These are phyloP conservation scores for Triplophysa bombifrons DNA, from an alignment of 2,797 vertebrate genomes.

Conservation along the genomic window DNA sequence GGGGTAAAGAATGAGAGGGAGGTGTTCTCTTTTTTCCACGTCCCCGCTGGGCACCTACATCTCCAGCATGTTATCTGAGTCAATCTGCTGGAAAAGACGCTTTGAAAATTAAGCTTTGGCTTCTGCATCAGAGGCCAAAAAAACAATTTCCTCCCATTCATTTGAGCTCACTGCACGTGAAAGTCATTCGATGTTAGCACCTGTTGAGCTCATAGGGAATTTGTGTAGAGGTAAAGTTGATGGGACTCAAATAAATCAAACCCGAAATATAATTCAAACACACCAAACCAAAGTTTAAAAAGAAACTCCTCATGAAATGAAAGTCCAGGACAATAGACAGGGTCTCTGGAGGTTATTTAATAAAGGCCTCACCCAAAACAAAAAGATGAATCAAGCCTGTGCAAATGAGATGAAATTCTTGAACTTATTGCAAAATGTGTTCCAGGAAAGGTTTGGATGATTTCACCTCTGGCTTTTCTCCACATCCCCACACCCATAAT, in stretches of 20 bases:
- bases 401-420: conserved; percentile 25
- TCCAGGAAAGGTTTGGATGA: conserved; percentile 44
- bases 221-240: background rate
- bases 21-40: conserved; percentile 24
- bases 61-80: conserved; percentile 43
- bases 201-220: conserved; percentile 20
- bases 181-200: conserved; percentile 26
- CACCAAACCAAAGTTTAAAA: background rate
- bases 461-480: conserved; percentile 29
- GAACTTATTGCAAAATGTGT: conserved; percentile 41
- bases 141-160: conserved; percentile 50
- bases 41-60: conserved; percentile 46
- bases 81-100: conserved; percentile 54
- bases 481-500: conserved; percentile 30
- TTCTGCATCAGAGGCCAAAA: conserved; percentile 37
- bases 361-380: conserved; percentile 29
- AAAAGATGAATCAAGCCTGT: conserved; percentile 26
- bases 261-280: background rate
- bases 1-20: conserved; percentile 15
- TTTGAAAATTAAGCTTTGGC: conserved; percentile 35
- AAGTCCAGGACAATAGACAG: background rate
- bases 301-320: background rate
- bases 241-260: background rate
- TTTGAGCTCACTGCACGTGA: conserved; percentile 52
- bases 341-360: conserved; percentile 35